Evolutionary conservation across 2,888 invertebrate genomes (phyloP).

Genomic region (Rotaria socialis): DNA sequence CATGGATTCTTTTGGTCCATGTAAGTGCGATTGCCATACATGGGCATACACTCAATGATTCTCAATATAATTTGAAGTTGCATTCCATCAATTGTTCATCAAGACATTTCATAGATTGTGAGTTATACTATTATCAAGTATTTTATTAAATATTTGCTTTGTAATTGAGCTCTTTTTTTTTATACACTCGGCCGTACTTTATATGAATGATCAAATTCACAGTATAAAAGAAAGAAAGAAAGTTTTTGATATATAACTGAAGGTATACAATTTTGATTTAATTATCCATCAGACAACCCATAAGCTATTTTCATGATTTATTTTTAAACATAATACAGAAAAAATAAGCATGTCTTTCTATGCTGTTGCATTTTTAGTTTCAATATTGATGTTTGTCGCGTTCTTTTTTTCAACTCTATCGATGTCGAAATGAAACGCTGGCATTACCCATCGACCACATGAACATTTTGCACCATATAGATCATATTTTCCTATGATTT

Average conservation of each 20-base stretch:
- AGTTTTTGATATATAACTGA: no score
- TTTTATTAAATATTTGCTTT: no score
- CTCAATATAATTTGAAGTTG: not conserved
- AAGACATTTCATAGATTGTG: no score
- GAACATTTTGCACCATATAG: not conserved
- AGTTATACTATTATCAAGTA: no score
- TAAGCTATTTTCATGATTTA: no score
- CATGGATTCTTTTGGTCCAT: not conserved
- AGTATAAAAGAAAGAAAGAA: no score
- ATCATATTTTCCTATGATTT: not conserved
- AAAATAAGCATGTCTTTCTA: no score
- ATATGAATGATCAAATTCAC: not conserved
- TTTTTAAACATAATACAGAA: no score
- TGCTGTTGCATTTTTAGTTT: not conserved
- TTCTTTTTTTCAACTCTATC: not conserved
- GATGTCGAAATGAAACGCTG: not conserved
- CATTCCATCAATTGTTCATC: no score
- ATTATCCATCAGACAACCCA: no score
- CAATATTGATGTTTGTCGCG: not conserved
- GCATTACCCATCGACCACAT: not conserved
- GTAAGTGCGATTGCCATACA: not conserved
- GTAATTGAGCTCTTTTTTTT: not conserved
- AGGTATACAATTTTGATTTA: no score
- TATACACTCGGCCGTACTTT: not conserved
- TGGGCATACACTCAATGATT: not conserved